Conservation (phyloP, 2,888 invertebrate species). For the Epinotia bilunana region DNA sequence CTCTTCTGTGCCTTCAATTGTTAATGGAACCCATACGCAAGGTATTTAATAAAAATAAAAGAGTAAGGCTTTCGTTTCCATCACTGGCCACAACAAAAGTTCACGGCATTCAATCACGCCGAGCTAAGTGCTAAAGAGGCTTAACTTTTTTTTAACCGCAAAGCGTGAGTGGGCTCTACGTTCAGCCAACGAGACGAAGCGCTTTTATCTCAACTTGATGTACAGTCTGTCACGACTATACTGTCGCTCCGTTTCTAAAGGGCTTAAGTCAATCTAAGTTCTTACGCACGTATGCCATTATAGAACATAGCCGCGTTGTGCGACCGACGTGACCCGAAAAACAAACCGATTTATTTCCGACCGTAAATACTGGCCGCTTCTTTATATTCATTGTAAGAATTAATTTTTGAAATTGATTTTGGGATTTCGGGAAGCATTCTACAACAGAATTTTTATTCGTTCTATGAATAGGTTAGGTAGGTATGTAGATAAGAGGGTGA, state of each 20-base stretch:
- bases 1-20: not conserved
- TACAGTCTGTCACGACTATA: constrained; percentile 78
- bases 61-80: constrained; percentile 38
- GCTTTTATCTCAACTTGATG: constrained; percentile 80
- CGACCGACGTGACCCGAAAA: constrained; percentile 80
- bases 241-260: not conserved
- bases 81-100: constrained; percentile 45
- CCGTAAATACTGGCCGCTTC: constrained; percentile 50
- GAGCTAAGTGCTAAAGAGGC: constrained; percentile 66
- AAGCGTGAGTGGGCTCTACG: constrained; percentile 63
- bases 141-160: constrained; percentile 53
- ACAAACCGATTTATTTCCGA: constrained; percentile 70
- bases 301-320: constrained; percentile 25
- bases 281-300: not conserved
- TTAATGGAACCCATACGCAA: not conserved
- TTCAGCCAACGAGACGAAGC: constrained; percentile 61
- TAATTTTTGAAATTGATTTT: constrained; percentile 38
- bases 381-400: constrained; percentile 41
- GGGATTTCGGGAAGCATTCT: constrained; percentile 11
- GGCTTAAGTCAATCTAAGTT: not conserved
- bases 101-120: constrained; percentile 59
- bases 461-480: not conserved
- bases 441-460: constrained; percentile 10
- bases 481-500: too few relatives aligned
- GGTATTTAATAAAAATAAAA: constrained; percentile 13